Base-by-base conservation (phyloP, 2,113 vertebrate species). In the Oryzias melastigma region DNA sequence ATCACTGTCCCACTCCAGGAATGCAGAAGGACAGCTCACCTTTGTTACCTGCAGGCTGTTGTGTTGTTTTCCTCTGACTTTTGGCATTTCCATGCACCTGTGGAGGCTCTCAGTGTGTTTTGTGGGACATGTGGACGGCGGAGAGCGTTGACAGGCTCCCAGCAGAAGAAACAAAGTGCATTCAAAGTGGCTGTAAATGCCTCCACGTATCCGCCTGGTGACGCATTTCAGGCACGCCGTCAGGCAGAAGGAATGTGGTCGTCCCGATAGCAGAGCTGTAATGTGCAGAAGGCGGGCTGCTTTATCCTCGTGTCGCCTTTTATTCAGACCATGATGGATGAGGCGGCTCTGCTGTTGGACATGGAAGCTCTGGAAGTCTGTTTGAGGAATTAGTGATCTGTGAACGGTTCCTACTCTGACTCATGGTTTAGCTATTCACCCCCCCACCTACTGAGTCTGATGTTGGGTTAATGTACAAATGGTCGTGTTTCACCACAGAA, bases 161-260 rank as follows among this genome's bases (percentile, higher is more conserved):
- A 0, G 14, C 49, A 6, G 20, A 5, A 0, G 3, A 0, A 29
- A 53, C 13, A 48, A 47, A 49, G 45, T 49, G 17, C 20, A 14
- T 47, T 18, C 40, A 14, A 17, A 20, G 53, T 13, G 2, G 22
- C 56, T 52, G 42, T 47, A 50, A 59, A 68, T 59, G 74, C 59
- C 45, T 57, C 19, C 20, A 49, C 20, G 53, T 54, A 62, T 43
- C 27, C 73, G 3, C 25, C 45, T 27, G 16, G 62, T 82, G 81
- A 82, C 73, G 35, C 49, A 44, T 15, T 69, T 35, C 56, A 68
- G 52, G 42, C 62, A 51, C 81, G 46, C 65, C 56, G 72, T 88
- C 81, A 85, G 85, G 73, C 58, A 44, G 82, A 80, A 83, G 88
- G 85, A 91, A 85, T 89, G 88, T 78, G 67, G 79, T 78, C 85